Conservation (phyloP, 1,140 invertebrate genomes). For the Ooceraea biroi region DNA sequence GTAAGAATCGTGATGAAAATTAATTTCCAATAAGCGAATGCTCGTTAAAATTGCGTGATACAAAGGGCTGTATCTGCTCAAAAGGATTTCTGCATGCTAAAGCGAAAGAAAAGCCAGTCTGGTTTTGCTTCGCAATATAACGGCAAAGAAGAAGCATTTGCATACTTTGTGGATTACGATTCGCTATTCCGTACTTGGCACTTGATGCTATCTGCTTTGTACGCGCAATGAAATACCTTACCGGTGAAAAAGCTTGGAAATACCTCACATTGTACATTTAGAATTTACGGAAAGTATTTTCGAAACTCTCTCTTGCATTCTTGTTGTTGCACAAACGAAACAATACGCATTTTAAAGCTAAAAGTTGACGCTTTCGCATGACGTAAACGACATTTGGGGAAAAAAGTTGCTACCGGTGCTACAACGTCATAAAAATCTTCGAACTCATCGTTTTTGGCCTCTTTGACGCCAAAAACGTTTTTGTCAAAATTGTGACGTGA, state of each 20-base stretch:
- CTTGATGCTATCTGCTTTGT: slow-evolving; percentile 28
- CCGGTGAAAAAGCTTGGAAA: slow-evolving; percentile 14
- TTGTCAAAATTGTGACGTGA: too few species aligned
- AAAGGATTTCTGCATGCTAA: slow-evolving; percentile 35
- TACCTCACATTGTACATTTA: slow-evolving; percentile 8
- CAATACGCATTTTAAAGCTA: too few species aligned
- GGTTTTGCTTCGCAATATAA: slow-evolving; percentile 20
- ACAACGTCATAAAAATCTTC: too few species aligned
- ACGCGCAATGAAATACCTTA: slow-evolving; percentile 31
- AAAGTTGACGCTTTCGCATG: too few species aligned
- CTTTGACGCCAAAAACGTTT: too few species aligned
- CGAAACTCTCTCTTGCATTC: slow-evolving; percentile 19
- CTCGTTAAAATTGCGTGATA: slow-evolving; percentile 48
- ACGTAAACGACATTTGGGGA: too few species aligned
- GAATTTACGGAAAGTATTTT: slow-evolving; percentile 28
- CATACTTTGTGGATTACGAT: slow-evolving; percentile 49
- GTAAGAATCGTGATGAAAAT: slow-evolving; percentile 9
- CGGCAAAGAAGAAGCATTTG: slow-evolving; percentile 38
- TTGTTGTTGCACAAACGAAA: background rate
- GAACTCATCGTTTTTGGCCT: too few species aligned
- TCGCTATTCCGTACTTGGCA: slow-evolving; percentile 28
- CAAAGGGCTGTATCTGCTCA: slow-evolving; percentile 17
- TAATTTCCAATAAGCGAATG: background rate
- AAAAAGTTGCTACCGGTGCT: too few species aligned
- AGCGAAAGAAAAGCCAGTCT: slow-evolving; percentile 18